phyloP scores from a whole-genome alignment of 2,113 vertebrate species.

The Nestor notabilis region DNA sequence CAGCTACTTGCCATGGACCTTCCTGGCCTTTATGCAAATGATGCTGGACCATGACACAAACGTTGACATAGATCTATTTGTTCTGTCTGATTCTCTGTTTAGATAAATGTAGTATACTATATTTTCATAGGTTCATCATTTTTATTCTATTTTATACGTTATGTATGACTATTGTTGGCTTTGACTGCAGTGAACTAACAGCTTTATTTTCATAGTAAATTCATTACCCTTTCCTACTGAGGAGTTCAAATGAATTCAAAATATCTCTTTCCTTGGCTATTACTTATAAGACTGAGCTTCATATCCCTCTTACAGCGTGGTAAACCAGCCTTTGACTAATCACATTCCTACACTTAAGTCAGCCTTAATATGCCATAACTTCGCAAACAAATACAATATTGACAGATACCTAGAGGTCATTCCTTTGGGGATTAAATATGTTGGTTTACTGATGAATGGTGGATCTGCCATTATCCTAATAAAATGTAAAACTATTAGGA shows the following conservation, averaged over 20 bases:
- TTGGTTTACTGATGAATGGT: not conserved
- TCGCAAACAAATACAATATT: not conserved
- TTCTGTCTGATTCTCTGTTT: not conserved
- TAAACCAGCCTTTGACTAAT: constrained; percentile 29
- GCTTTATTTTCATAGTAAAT: constrained; percentile 10
- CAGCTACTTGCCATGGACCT: not conserved
- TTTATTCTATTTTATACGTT: not conserved
- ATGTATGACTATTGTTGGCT: not conserved
- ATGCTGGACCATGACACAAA: not conserved
- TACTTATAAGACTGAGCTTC: not conserved
- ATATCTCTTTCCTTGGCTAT: constrained; percentile 2
- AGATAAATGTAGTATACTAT: not conserved
- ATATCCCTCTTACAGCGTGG: not conserved
- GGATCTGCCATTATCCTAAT: not conserved
- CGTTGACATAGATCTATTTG: not conserved
- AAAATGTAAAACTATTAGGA: not conserved
- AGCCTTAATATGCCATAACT: not conserved
- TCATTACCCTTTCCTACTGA: not conserved
- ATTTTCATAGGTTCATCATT: not conserved
- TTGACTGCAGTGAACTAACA: not conserved
- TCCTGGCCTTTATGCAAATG: not conserved
- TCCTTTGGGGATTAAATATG: constrained; percentile 7
- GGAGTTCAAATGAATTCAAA: not conserved
- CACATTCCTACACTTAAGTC: constrained; percentile 24
- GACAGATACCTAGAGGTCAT: not conserved